Conservation (phyloP, 2,888 invertebrate genomes). For the Cephalotes varians region DNA sequence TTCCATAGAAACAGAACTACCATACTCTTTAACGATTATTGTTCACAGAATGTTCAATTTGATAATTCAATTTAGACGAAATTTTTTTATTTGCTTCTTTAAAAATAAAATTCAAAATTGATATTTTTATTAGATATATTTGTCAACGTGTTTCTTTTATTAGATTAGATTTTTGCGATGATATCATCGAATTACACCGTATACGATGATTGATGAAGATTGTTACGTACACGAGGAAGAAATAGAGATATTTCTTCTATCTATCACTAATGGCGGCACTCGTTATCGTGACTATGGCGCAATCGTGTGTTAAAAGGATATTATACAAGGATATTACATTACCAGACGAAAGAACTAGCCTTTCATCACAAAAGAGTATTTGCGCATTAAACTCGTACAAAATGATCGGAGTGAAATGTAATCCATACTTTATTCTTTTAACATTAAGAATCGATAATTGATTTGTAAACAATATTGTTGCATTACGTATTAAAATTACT, state of each 20-base stretch:
- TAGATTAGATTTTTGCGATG: conserved; percentile 1
- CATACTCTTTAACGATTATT: not conserved
- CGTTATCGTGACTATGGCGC: conserved; percentile 4
- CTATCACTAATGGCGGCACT: conserved; percentile 13
- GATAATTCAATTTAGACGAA: not conserved
- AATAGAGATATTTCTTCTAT: conserved; percentile 12
- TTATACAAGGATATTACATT: conserved; percentile 16
- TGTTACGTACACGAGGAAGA: conserved; percentile 14
- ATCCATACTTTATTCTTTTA: not conserved
- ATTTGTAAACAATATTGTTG: not conserved
- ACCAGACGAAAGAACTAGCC: not conserved
- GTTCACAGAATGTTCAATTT: not conserved
- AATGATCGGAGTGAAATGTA: not conserved
- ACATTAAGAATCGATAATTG: not conserved
- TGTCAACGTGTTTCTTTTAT: not conserved
- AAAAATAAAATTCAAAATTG: not conserved
- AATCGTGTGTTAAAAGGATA: conserved; percentile 18
- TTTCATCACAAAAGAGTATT: conserved; percentile 13
- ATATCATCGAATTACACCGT: not conserved
- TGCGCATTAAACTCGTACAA: not conserved
- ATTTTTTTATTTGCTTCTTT: not conserved
- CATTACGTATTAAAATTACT: not conserved
- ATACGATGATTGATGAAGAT: conserved; percentile 4
- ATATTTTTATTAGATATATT: not conserved
- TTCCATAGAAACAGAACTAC: not conserved